phyloP scores from a whole-genome alignment of 2,113 vertebrate genomes.

The Oreotrochilus melanogaster region DNA sequence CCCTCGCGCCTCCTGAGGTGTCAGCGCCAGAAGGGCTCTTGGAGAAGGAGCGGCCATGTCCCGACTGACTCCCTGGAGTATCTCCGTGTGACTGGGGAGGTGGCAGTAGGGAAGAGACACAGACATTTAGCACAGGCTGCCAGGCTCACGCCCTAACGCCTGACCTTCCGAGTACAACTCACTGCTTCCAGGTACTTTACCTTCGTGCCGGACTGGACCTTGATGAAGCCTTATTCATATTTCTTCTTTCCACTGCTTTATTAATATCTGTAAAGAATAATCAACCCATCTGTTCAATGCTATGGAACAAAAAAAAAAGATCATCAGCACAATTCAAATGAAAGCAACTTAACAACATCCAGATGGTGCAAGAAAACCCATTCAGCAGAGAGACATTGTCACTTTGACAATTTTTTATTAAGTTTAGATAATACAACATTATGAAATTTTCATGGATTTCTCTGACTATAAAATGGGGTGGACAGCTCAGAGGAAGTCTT shows the following conservation, averaged over 20 bases:
- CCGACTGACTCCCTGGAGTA: constrained; percentile 54
- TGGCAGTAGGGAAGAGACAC: constrained; percentile 65
- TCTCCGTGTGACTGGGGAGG: constrained; percentile 69
- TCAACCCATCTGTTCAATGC: constrained; percentile 99
- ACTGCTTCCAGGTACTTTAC: constrained; percentile 93
- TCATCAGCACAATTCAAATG: constrained; percentile 83
- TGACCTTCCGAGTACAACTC: constrained; percentile 79
- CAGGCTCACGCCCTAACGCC: constrained; percentile 75
- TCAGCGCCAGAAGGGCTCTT: constrained; percentile 65
- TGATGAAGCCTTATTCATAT: constrained; percentile 94
- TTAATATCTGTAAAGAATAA: constrained; percentile 99
- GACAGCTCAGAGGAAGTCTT: constrained; percentile 18
- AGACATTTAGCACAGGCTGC: constrained; percentile 72
- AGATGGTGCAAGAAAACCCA: constrained; percentile 78
- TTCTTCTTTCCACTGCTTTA: constrained; percentile 99
- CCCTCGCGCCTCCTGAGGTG: constrained; percentile 59
- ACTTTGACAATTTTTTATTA: constrained; percentile 78
- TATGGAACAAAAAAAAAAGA: constrained; percentile 83
- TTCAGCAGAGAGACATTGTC: constrained; percentile 76
- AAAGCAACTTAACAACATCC: constrained; percentile 80
- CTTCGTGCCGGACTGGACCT: constrained; percentile 98
- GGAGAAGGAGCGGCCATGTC: constrained; percentile 29
- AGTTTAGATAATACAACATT: constrained; percentile 62
- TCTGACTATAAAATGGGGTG: constrained; percentile 49
- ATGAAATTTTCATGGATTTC: constrained; percentile 19